Percentiles rank a stretch among this genome's conserved stretches.
These are phyloP conservation scores for Nesometra sesokonis DNA, from an alignment of 35 echinoderm and acorn worm genomes.

Conservation along the genomic window DNA sequence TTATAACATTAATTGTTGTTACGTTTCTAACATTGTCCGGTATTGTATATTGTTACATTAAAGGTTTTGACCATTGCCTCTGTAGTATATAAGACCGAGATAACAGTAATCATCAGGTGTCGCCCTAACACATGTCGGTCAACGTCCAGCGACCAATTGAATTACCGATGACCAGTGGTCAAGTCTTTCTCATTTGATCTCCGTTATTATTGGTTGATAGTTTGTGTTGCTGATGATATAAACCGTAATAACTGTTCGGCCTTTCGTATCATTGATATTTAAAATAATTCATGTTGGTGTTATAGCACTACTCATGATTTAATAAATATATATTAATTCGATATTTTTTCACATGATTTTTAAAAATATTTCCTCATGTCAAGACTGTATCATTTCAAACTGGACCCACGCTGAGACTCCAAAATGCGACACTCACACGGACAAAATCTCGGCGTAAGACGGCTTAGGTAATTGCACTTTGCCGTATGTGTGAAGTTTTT, in stretches of 20 bases:
- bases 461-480: background rate
- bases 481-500: background rate
- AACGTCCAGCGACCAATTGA: background rate
- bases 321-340: background rate
- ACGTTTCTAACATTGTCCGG: too few species aligned
- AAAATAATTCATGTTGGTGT: too few species aligned
- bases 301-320: too few species aligned
- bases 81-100: too few species aligned
- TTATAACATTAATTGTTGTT: too few species aligned
- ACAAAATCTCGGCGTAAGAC: background rate
- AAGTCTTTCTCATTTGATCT: too few species aligned
- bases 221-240: too few species aligned
- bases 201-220: too few species aligned
- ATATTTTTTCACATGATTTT: background rate
- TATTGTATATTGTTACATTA: too few species aligned
- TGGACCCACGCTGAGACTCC: background rate
- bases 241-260: too few species aligned
- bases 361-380: background rate
- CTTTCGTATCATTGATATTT: too few species aligned
- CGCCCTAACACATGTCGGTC: background rate
- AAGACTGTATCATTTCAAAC: background rate
- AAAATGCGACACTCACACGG: background rate
- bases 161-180: background rate
- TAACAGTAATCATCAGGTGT: background rate
- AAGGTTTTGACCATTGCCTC: too few species aligned